Conservation (phyloP, 2,888 invertebrate species). For the Amphimallon solstitiale region DNA sequence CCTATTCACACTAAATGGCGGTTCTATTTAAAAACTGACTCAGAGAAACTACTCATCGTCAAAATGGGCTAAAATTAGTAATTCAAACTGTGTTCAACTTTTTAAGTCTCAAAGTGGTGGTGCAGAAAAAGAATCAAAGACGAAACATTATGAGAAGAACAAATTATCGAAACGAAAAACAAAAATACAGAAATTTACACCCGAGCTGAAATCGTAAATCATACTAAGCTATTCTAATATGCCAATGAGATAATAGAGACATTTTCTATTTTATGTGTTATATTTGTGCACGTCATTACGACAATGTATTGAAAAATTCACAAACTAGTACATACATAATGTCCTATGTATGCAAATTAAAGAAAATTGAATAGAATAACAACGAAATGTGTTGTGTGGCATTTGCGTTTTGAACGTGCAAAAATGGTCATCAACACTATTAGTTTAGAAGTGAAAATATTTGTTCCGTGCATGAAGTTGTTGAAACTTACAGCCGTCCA, state of each 20-base stretch:
- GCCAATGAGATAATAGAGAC: slow-evolving; percentile 27
- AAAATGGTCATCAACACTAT: slow-evolving; percentile 34
- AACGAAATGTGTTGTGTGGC: slow-evolving; percentile 26
- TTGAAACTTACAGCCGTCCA: slow-evolving; percentile 19
- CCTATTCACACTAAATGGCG: too few species aligned
- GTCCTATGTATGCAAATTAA: slow-evolving; percentile 22
- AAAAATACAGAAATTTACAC: slow-evolving; percentile 3
- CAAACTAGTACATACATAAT: slow-evolving; percentile 18
- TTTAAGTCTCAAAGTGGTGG: too few species aligned
- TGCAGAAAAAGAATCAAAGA: too few species aligned
- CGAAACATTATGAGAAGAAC: too few species aligned
- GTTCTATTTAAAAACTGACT: too few species aligned
- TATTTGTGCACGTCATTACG: slow-evolving; percentile 26
- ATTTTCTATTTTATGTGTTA: slow-evolving; percentile 22
- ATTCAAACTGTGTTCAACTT: too few species aligned
- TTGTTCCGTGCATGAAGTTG: slow-evolving; percentile 26
- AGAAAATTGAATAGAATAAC: slow-evolving; percentile 30
- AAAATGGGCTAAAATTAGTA: too few species aligned
- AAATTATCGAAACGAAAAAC: background rate
- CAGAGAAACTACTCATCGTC: too few species aligned
- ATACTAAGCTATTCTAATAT: slow-evolving; percentile 1
- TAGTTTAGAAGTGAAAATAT: slow-evolving; percentile 32
- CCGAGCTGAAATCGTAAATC: slow-evolving; percentile 21
- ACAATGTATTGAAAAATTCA: slow-evolving; percentile 21
- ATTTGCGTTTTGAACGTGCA: slow-evolving; percentile 34